Conservation (phyloP, 1,140 invertebrate genomes). For the Drosophila santomea region DNA sequence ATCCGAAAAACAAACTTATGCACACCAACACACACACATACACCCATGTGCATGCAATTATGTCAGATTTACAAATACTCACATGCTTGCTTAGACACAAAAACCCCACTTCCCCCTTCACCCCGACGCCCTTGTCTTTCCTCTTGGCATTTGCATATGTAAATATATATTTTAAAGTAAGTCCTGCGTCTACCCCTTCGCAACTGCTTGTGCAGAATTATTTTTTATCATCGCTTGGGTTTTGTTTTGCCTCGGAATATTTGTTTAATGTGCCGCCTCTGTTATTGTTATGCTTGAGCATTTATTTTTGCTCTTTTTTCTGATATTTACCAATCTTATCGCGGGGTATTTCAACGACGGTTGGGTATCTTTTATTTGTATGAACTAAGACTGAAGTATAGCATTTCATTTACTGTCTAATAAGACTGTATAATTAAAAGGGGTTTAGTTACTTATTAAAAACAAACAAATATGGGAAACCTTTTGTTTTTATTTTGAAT, state of each 20-base stretch:
- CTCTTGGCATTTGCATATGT: constrained; percentile 53
- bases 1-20: constrained; percentile 41
- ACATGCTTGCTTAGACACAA: constrained; percentile 56
- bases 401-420: too few species aligned
- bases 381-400: neutral
- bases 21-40: constrained; percentile 1
- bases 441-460: too few species aligned
- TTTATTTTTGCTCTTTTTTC: constrained; percentile 31
- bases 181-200: constrained; percentile 8
- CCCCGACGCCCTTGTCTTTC: neutral
- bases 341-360: constrained; percentile 9
- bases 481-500: too few species aligned
- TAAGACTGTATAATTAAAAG: too few species aligned
- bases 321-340: constrained; percentile 14
- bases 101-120: neutral
- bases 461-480: too few species aligned
- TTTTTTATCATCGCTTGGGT: constrained; percentile 33
- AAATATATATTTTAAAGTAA: constrained; percentile 59
- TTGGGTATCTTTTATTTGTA: neutral
- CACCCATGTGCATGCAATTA: constrained; percentile 47
- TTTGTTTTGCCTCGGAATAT: constrained; percentile 31
- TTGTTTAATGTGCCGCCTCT: constrained; percentile 50
- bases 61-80: constrained; percentile 66
- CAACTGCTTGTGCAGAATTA: constrained; percentile 19
- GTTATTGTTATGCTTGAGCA: constrained; percentile 41